These are phyloP conservation scores for Athripsodes cinereus DNA, from an alignment of 2,888 invertebrate species.

Conservation along the genomic window DNA sequence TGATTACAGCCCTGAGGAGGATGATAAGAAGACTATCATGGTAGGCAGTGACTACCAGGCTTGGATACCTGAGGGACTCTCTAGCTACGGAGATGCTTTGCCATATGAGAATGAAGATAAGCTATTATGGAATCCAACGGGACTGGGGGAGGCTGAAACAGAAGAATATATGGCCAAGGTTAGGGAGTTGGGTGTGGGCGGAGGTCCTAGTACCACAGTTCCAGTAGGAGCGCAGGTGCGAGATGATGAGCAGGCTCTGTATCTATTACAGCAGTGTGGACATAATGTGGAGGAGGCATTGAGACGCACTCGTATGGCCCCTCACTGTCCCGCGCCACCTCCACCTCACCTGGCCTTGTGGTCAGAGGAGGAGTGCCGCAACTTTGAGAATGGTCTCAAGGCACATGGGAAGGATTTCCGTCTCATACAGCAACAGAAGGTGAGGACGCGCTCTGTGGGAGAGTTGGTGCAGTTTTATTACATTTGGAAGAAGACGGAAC, in stretches of 20 bases:
- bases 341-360: slow-evolving; percentile 79
- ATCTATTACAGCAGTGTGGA: slow-evolving; percentile 85
- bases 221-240: slow-evolving; percentile 71
- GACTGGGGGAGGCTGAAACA: slow-evolving; percentile 63
- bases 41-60: slow-evolving; percentile 94
- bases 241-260: slow-evolving; percentile 88
- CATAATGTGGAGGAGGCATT: slow-evolving; percentile 93
- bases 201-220: slow-evolving; percentile 48
- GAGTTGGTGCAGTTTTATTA: slow-evolving; percentile 96
- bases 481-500: slow-evolving; percentile 97
- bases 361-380: slow-evolving; percentile 96
- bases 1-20: slow-evolving; percentile 78
- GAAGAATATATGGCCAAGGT: slow-evolving; percentile 74
- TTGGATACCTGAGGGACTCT: slow-evolving; percentile 84
- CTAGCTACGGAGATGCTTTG: slow-evolving; percentile 87
- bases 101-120: slow-evolving; percentile 95
- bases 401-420: slow-evolving; percentile 95
- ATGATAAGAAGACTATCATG: slow-evolving; percentile 91
- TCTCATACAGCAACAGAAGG: slow-evolving; percentile 88
- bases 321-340: slow-evolving; percentile 40
- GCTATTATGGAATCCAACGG: slow-evolving; percentile 85
- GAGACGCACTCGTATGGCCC: slow-evolving; percentile 68
- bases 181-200: slow-evolving; percentile 43
- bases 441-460: slow-evolving; percentile 88
- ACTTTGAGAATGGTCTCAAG: slow-evolving; percentile 93